Base-by-base conservation (phyloP, 2,888 invertebrate species). In the Ephialtes manifestator region DNA sequence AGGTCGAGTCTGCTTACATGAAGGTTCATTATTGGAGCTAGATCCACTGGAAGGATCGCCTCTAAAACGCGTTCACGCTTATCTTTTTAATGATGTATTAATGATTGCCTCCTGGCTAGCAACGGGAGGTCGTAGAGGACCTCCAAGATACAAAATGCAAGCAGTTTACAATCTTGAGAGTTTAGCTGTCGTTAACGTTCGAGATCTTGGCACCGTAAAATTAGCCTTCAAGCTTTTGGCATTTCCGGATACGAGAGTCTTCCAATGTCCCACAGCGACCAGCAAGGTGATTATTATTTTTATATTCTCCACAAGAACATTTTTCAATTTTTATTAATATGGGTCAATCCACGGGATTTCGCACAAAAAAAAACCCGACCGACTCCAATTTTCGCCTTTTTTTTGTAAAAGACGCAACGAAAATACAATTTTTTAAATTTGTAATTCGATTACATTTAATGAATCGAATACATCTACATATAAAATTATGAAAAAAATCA, bases 191-290 rank as follows among this genome's bases (percentile, higher is more conserved):
- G 98, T 99, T 0, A 99, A 99, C 94, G 98, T 99, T 72, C 95
- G 97, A 90, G 98, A 99, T 94, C 95, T 98, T 85, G 98, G 98
- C 71, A 97, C 97, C 86, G 97, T 98, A 0, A 98, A 98, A 93
- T 97, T 98, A 94, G 98, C 98, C 4, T 98, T 99, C 91, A 99
- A 99, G 94, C 96, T 99, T 11, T 95, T 99, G 88, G 98, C 98
- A 75, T 99, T 99, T 92, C 99, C 99, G 28, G 98, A 98, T 88
- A 97, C 98, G 0, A 96, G 98, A 92, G 97, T 98, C 68, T 98
- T 98, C 94, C 98, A 98, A 92, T 98, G 98, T 90, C 97, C 97
- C 86, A 97, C 97, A 88, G 96, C 97, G 92, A 95, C 97, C 89
- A 95, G 96, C 92, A 96, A 96, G 95, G 95, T 93, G 86, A 80